Conservation (phyloP, 2,888 invertebrate genomes). For the Brachylomia viminalis region DNA sequence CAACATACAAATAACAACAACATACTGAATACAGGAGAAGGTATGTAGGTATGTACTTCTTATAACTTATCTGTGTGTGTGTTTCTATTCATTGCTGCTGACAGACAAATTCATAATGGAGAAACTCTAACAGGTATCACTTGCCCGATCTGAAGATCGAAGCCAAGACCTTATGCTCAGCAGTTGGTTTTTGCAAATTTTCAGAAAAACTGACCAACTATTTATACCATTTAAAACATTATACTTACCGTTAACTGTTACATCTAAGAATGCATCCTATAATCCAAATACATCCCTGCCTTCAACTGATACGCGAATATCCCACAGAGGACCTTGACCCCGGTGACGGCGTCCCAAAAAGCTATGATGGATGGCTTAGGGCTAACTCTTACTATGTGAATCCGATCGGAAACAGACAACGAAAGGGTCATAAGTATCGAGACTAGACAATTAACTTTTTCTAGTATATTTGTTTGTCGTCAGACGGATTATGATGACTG, state of each 20-base stretch:
- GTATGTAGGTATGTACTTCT: too few species aligned
- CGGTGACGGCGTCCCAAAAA: constrained; percentile 57
- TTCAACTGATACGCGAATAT: constrained; percentile 42
- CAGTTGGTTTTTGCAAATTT: neutral
- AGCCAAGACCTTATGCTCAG: neutral
- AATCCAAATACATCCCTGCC: constrained; percentile 50
- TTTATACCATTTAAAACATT: neutral
- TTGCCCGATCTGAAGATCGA: neutral
- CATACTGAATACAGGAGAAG: neutral
- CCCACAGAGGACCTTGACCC: constrained; percentile 51
- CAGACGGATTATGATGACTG: neutral
- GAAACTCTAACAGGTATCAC: neutral
- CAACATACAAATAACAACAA: neutral
- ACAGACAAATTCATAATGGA: neutral
- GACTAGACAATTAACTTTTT: constrained; percentile 41
- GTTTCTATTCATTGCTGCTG: neutral
- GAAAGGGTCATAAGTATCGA: constrained; percentile 50
- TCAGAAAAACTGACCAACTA: neutral
- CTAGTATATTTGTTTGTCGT: constrained; percentile 19
- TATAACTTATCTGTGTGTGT: neutral
- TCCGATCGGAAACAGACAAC: constrained; percentile 54
- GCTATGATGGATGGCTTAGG: constrained; percentile 65
- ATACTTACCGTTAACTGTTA: neutral
- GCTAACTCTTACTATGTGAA: constrained; percentile 49
- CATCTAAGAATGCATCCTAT: neutral